Evolutionary conservation across 1,140 invertebrate genomes (phyloP).

Genomic region (Papilio polyxenes): DNA sequence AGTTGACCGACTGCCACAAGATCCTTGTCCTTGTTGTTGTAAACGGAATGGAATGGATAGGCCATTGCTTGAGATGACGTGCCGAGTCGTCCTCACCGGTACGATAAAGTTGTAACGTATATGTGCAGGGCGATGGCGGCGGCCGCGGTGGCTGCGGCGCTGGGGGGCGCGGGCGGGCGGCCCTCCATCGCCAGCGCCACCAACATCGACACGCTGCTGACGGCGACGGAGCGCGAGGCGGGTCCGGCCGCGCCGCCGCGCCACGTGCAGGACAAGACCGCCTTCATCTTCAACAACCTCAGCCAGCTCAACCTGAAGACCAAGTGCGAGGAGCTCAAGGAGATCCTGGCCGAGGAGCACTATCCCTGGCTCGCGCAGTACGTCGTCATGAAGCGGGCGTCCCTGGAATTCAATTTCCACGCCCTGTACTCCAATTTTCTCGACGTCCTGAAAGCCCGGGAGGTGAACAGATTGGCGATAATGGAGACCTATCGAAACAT

Average conservation of each 20-base stretch:
- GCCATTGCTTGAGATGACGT: too few species aligned
- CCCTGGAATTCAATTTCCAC: slow-evolving; percentile 99
- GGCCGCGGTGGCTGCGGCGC: background rate
- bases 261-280: slow-evolving; percentile 95
- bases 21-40: too few species aligned
- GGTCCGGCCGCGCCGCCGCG: slow-evolving; percentile 93
- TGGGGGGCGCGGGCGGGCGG: slow-evolving; percentile 77
- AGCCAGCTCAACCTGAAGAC: slow-evolving; percentile 96
- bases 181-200: slow-evolving; percentile 98
- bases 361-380: slow-evolving; percentile 98
- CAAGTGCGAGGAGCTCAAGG: slow-evolving; percentile 97
- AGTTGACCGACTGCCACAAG: too few species aligned
- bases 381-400: slow-evolving; percentile 98
- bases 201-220: slow-evolving; percentile 98
- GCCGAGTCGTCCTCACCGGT: too few species aligned
- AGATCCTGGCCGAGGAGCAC: slow-evolving; percentile 95
- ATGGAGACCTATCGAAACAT: slow-evolving; percentile 98
- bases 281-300: slow-evolving; percentile 99
- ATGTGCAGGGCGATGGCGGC: too few species aligned
- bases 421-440: slow-evolving; percentile 97
- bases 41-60: too few species aligned
- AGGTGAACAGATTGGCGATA: slow-evolving; percentile 93
- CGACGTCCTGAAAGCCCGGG: slow-evolving; percentile 91
- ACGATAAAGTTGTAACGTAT: too few species aligned
- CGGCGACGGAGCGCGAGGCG: slow-evolving; percentile 96